A percentile compares a stretch with the other conserved stretches of the same genome.
Conservation (phyloP, 2,888 invertebrate genomes). For the Rhaphigaster nebulosa region DNA sequence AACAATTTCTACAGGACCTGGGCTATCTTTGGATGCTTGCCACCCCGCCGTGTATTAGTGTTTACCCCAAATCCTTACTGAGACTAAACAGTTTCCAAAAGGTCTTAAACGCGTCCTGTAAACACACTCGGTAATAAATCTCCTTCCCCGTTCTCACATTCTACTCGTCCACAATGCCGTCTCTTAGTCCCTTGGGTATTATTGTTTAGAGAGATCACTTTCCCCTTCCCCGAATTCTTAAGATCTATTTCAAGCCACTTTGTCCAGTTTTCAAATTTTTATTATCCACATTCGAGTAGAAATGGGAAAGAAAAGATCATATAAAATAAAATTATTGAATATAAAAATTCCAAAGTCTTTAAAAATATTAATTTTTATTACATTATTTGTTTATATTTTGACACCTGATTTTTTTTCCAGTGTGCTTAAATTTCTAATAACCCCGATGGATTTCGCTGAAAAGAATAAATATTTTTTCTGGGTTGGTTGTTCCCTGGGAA, state of each 20-base stretch:
- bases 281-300: no score
- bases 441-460: no score
- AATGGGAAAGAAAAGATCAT: no score
- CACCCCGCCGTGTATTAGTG: constrained; percentile 19
- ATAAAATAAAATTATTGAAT: no score
- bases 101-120: constrained; percentile 25
- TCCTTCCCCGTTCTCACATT: neutral
- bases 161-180: constrained; percentile 19
- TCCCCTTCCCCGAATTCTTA: neutral
- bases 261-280: neutral
- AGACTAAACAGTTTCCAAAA: constrained; percentile 38
- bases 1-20: neutral
- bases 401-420: no score
- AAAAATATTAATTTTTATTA: no score
- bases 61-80: constrained; percentile 43
- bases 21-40: constrained; percentile 6
- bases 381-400: no score
- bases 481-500: no score
- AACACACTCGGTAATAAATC: constrained; percentile 34
- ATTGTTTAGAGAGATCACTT: neutral
- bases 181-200: neutral
- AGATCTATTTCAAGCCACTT: neutral
- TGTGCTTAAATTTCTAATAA: no score
- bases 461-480: no score
- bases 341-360: no score